These are phyloP conservation scores for Schizopygopsis malacanthus DNA, from an alignment of 2,797 vertebrate species.

Conservation along the genomic window DNA sequence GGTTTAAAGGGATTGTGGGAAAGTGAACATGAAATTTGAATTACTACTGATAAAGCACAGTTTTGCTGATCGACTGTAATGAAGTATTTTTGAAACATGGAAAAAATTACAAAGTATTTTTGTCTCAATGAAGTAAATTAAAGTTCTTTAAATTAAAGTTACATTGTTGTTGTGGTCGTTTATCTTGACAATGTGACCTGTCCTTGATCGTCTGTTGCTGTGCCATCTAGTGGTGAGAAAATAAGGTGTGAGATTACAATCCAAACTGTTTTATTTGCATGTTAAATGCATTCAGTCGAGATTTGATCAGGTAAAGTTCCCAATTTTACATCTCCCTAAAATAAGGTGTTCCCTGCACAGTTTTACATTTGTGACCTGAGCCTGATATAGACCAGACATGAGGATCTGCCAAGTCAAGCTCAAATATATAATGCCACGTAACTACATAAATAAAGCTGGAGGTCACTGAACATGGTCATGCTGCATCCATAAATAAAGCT, in stretches of 20 bases:
- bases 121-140: conserved; percentile 24
- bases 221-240: conserved; percentile 59
- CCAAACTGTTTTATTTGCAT: background rate
- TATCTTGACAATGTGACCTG: background rate
- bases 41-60: conserved; percentile 77
- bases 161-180: background rate
- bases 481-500: background rate
- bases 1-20: conserved; percentile 63
- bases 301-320: background rate
- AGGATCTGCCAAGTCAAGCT: background rate
- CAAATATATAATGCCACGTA: background rate
- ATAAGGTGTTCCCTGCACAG: background rate
- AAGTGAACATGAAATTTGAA: conserved; percentile 61
- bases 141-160: background rate
- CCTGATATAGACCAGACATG: background rate
- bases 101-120: conserved; percentile 17
- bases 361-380: background rate
- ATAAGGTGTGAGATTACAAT: background rate
- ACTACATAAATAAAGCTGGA: background rate
- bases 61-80: conserved; percentile 28
- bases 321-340: background rate
- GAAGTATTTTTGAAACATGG: conserved; percentile 36
- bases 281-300: background rate
- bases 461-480: background rate
- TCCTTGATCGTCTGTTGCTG: conserved; percentile 17